Percentiles rank a stretch among this genome's conserved stretches.
Conservation (phyloP, 2,113 vertebrate genomes). For the Tetraodon nigroviridis region DNA sequence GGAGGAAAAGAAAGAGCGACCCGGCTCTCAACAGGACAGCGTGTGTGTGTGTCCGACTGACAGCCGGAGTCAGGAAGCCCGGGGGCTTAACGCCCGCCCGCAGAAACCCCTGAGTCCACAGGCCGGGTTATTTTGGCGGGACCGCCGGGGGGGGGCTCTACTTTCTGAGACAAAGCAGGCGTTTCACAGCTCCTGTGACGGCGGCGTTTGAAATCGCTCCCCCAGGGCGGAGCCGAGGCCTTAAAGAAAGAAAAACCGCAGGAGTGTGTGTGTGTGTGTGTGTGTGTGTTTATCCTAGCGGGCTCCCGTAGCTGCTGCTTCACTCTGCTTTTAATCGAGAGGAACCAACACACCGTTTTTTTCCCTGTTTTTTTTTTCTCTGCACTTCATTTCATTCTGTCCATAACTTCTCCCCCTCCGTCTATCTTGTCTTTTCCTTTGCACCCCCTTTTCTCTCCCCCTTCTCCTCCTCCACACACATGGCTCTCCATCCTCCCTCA, state of each 20-base stretch:
- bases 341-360: slow-evolving; percentile 48
- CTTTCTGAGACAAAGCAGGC: slow-evolving; percentile 35
- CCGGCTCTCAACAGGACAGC: slow-evolving; percentile 40
- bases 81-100: slow-evolving; percentile 38
- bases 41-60: too few species aligned
- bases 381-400: slow-evolving; percentile 49
- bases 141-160: slow-evolving; percentile 30
- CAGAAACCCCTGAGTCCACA: slow-evolving; percentile 44
- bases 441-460: neutral
- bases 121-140: slow-evolving; percentile 56
- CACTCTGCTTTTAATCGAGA: slow-evolving; percentile 48
- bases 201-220: slow-evolving; percentile 46
- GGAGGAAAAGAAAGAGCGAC: slow-evolving; percentile 3
- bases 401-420: slow-evolving; percentile 9
- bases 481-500: slow-evolving; percentile 19
- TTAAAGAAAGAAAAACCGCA: slow-evolving; percentile 47
- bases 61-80: slow-evolving; percentile 46
- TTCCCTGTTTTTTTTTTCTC: slow-evolving; percentile 27
- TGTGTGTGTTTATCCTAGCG: slow-evolving; percentile 50
- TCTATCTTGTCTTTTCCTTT: slow-evolving; percentile 20
- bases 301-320: slow-evolving; percentile 44
- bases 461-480: neutral
- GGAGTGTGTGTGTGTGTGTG: too few species aligned
- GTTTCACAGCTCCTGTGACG: slow-evolving; percentile 41
- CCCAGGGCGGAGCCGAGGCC: slow-evolving; percentile 27